These are phyloP conservation scores for Rattus rattus DNA, from an alignment of 2,113 vertebrate species.

Conservation along the genomic window DNA sequence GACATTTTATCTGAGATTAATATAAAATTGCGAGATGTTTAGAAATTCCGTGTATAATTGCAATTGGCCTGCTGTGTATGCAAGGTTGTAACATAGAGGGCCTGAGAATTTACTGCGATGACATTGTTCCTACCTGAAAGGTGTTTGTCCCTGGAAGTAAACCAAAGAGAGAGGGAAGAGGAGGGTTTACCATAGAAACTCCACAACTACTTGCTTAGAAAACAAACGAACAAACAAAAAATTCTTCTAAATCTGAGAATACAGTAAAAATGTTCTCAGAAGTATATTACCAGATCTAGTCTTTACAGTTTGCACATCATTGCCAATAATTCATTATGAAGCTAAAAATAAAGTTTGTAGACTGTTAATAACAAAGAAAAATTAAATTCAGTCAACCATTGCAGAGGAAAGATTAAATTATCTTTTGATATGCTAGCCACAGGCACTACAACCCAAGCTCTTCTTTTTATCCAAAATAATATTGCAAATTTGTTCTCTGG, in stretches of 20 bases:
- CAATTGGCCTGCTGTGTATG: background rate
- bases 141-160: background rate
- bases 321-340: background rate
- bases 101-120: background rate
- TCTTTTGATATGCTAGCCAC: background rate
- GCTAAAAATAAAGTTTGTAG: background rate
- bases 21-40: background rate
- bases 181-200: background rate
- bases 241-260: background rate
- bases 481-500: background rate
- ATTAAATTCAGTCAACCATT: background rate
- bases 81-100: background rate
- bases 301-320: background rate
- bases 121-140: background rate
- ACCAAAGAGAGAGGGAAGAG: background rate
- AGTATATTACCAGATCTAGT: background rate
- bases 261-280: background rate
- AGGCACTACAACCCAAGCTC: background rate
- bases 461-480: background rate
- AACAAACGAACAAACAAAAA: background rate
- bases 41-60: background rate
- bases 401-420: background rate
- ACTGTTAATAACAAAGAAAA: background rate
- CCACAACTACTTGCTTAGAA: background rate
- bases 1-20: background rate